phyloP scores from a whole-genome alignment of 2,113 vertebrate species.

The Lophura nycthemera region DNA sequence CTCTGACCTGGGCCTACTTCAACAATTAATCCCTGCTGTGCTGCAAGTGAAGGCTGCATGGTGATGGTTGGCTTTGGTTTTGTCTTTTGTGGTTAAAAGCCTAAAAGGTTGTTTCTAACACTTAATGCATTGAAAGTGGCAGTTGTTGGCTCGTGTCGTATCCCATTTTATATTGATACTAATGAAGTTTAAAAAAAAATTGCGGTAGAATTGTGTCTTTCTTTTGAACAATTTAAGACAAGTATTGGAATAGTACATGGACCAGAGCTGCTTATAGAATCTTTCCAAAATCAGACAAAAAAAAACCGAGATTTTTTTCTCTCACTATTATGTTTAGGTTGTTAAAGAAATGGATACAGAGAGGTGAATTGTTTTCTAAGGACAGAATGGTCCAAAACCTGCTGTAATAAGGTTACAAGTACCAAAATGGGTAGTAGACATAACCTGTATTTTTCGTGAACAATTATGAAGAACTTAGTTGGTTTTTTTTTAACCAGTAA shows the following conservation, averaged over 20 bases:
- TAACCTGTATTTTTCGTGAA: not conserved
- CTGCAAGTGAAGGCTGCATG: not conserved
- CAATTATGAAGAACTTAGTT: not conserved
- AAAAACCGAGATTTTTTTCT: not conserved
- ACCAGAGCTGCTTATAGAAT: not conserved
- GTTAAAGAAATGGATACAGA: not conserved
- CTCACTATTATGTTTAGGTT: not conserved
- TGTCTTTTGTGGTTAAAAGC: not conserved
- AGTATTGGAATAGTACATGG: fast-evolving
- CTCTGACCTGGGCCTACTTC: not conserved
- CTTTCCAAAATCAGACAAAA: not conserved
- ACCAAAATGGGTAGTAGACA: not conserved
- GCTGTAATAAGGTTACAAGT: not conserved
- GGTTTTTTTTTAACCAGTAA: not conserved
- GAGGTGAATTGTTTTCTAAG: not conserved
- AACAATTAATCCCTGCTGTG: not conserved
- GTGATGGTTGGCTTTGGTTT: not conserved
- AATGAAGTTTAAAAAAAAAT: not conserved
- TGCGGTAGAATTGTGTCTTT: not conserved
- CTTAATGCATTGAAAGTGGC: not conserved
- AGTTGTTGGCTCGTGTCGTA: not conserved
- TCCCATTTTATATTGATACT: not conserved
- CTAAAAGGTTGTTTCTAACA: not conserved
- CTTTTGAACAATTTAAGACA: not conserved
- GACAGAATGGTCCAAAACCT: not conserved